These are phyloP conservation scores for Altica lythri DNA, from an alignment of 2,888 invertebrate genomes.

Conservation along the genomic window DNA sequence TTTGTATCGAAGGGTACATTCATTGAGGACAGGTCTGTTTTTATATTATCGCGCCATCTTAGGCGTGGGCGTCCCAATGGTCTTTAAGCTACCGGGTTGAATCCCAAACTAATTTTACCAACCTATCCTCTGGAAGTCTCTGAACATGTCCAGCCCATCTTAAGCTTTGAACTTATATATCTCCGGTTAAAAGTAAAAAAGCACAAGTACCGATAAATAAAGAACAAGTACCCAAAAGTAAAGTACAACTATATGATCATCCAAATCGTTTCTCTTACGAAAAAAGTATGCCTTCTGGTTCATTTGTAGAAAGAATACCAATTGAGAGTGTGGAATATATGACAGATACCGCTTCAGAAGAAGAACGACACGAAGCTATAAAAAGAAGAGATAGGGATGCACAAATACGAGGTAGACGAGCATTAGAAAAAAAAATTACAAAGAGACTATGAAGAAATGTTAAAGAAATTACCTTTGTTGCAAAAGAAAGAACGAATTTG, in stretches of 20 bases:
- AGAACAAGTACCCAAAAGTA: no score
- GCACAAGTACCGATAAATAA: no score
- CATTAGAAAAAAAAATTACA: conserved; percentile 60
- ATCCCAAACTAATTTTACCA: no score
- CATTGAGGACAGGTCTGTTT: no score
- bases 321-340: conserved; percentile 46
- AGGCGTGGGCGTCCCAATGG: no score
- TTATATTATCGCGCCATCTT: no score
- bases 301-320: conserved; percentile 52
- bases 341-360: conserved; percentile 44
- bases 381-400: conserved; percentile 50
- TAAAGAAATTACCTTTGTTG: conserved; percentile 56
- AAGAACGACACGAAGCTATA: conserved; percentile 44
- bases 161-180: no score
- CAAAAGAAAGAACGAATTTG: conserved; percentile 54
- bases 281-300: conserved; percentile 46
- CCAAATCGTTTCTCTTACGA: conserved; percentile 54
- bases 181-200: conserved; percentile 2
- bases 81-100: no score
- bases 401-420: conserved; percentile 56
- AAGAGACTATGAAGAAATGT: conserved; percentile 59
- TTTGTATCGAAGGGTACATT: no score
- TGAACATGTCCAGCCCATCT: no score
- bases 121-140: no score
- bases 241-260: conserved; percentile 60